Conservation (phyloP, 2,113 vertebrate species). For the Podarcis cretensis region DNA sequence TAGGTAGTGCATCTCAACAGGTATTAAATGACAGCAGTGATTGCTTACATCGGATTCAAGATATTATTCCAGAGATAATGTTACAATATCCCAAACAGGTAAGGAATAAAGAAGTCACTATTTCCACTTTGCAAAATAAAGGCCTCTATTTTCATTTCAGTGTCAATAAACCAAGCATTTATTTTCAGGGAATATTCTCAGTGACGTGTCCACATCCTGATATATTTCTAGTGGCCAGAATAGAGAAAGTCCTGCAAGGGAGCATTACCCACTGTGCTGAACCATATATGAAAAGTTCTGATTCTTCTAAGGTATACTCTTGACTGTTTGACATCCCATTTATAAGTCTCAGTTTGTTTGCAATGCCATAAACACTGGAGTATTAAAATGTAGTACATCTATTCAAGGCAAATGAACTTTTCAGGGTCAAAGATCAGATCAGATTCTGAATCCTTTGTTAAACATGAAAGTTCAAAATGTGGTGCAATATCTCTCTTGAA, state of each 20-base stretch:
- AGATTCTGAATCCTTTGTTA: not conserved
- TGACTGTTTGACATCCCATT: not conserved
- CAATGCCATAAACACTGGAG: not conserved
- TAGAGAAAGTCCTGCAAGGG: constrained; percentile 98
- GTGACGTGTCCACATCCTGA: constrained; percentile 95
- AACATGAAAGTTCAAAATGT: not conserved
- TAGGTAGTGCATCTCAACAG: constrained; percentile 73
- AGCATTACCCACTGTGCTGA: constrained; percentile 95
- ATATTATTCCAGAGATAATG: constrained; percentile 78
- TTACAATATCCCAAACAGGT: constrained; percentile 95
- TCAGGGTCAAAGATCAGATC: not conserved
- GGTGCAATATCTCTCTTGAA: not conserved
- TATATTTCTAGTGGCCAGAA: constrained; percentile 96
- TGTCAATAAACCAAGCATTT: constrained; percentile 1
- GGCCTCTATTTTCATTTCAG: not conserved
- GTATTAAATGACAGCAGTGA: constrained; percentile 85
- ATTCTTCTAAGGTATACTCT: constrained; percentile 91
- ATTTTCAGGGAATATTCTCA: constrained; percentile 91
- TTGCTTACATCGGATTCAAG: constrained; percentile 75
- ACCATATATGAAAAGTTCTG: constrained; percentile 96
- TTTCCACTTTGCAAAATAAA: not conserved
- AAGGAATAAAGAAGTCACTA: not conserved
- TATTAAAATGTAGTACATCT: not conserved
- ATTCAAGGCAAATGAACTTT: not conserved
- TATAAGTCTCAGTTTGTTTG: not conserved